Base-by-base conservation (phyloP, 2,797 vertebrate genomes). In the Argya squamiceps region DNA sequence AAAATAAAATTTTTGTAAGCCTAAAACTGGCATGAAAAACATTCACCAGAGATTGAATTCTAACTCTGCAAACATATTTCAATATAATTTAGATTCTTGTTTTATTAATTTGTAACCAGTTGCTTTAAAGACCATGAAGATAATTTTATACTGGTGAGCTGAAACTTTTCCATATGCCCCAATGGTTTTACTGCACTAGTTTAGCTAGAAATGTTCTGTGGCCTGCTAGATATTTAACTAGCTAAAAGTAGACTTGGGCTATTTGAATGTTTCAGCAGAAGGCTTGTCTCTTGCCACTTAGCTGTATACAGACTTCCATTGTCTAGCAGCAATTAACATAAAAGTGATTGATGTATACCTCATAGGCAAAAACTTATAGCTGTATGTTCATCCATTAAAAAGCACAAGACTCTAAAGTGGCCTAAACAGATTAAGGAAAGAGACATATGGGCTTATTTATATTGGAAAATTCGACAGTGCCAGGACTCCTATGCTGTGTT, bases 221-320 rank as follows among this genome's bases (percentile, higher is more conserved):
- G 81, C 93, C 62, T 73, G 32, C 69, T 83, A 88, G 89, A 68
- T 96, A 96, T 96, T 95, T 96, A 93, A 85, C 32, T 12, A 92
- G 70, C 78, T 92, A 74, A 93, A 94, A 95, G 95, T 74, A 95
- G 83, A 93, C 91, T 89, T 83, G 37, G 37, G 85, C 34, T 69
- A 78, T 94, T 95, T 95, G 73, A 90, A 70, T 58, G 59, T 87
- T 97, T 63, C 96, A 97, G 92, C 95, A 93, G 97, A 96, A 96
- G 93, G 85, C 30, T 94, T 94, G 50, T 87, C 64, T 94, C 97
- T 96, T 92, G 63, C 80, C 79, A 84, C 59, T 96, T 97, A 91
- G 53, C 69, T 90, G 68, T 65, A 52, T 44, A 78, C 68, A 58
- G 58, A 65, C 46, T 95, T 83, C 64, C 37, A 86, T n/a, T 93